Evolutionary conservation across 1,140 invertebrate genomes (phyloP).

Genomic region (Palaemon carinicauda): DNA sequence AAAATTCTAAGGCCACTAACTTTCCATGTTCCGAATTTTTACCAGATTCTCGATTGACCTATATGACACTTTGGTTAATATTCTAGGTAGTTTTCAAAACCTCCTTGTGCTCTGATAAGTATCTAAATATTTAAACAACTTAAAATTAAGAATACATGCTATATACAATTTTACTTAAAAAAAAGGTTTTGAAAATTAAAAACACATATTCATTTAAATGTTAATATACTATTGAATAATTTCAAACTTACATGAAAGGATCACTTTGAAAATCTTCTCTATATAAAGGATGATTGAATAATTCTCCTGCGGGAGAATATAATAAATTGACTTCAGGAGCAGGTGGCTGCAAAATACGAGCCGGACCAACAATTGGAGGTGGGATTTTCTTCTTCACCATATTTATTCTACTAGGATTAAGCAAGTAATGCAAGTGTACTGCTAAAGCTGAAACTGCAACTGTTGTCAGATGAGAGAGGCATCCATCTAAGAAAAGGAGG

Average conservation of each 20-base stretch:
- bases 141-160: too few relatives aligned
- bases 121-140: too few relatives aligned
- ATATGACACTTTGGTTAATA: too few relatives aligned
- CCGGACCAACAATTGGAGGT: neutral
- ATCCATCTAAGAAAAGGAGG: constrained; percentile 12
- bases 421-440: constrained; percentile 30
- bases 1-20: too few relatives aligned
- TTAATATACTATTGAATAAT: neutral
- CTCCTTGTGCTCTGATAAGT: too few relatives aligned
- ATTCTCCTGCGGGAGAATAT: neutral
- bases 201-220: neutral
- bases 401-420: neutral
- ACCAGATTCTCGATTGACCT: too few relatives aligned
- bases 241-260: neutral
- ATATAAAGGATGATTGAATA: constrained; percentile 8
- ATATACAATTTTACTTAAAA: too few relatives aligned
- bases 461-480: constrained; percentile 24
- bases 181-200: too few relatives aligned
- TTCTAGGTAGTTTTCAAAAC: too few relatives aligned
- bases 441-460: constrained; percentile 29
- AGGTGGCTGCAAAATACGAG: neutral
- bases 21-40: too few relatives aligned
- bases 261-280: constrained; percentile 20
- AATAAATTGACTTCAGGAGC: neutral
- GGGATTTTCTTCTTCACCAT: neutral